A percentile compares a stretch with the other conserved stretches of the same genome.
phyloP scores from a whole-genome alignment of 2,888 invertebrate species.

The Rhagonycha fulva region DNA sequence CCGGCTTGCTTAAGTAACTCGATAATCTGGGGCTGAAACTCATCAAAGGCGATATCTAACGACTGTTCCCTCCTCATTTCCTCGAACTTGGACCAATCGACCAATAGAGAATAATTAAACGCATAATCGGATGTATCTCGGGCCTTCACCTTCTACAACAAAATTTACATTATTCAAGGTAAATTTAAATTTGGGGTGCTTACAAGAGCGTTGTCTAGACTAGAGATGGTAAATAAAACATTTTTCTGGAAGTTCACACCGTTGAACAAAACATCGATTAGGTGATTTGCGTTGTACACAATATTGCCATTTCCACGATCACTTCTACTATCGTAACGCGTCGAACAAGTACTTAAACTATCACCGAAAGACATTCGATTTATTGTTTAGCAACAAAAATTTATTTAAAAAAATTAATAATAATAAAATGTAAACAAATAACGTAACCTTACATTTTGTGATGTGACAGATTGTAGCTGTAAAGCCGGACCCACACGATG shows the following conservation, averaged over 20 bases:
- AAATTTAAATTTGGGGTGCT: not conserved
- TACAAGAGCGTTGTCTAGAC: conserved; percentile 18
- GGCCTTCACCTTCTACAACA: conserved; percentile 46
- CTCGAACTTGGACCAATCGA: conserved; percentile 46
- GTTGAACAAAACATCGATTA: conserved; percentile 25
- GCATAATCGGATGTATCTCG: conserved; percentile 44
- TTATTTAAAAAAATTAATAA: not conserved
- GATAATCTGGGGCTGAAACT: conserved; percentile 48
- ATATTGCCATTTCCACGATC: conserved; percentile 10
- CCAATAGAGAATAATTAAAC: conserved; percentile 48
- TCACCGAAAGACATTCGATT: conserved; percentile 9
- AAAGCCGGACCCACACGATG: too few species aligned
- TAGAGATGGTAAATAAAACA: conserved; percentile 18
- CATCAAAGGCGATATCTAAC: conserved; percentile 50
- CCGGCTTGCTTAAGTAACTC: conserved; percentile 47
- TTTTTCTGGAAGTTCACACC: conserved; percentile 15
- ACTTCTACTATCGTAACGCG: not conserved
- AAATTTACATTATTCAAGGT: not conserved
- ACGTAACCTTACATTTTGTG: not conserved
- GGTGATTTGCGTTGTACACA: conserved; percentile 26
- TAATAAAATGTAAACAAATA: not conserved
- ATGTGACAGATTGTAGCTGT: not conserved
- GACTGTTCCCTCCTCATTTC: conserved; percentile 46
- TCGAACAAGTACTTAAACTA: conserved; percentile 10
- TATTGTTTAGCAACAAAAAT: not conserved